These are phyloP conservation scores for Crocidura indochinensis DNA, from an alignment of 2,797 vertebrate species.

Conservation along the genomic window DNA sequence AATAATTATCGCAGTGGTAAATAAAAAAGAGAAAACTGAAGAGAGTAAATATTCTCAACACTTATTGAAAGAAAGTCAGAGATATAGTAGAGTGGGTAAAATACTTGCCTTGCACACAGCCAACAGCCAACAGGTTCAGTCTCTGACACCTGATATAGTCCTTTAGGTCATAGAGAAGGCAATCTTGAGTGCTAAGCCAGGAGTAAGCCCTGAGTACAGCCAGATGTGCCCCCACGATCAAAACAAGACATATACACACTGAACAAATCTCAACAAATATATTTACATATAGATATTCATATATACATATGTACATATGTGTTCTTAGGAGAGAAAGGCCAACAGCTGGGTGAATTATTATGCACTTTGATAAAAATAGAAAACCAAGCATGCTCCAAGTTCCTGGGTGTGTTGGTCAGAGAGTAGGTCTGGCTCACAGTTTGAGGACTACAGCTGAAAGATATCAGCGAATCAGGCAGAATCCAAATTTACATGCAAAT, in stretches of 20 bases:
- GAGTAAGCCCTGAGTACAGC: too few relatives aligned
- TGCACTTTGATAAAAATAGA: background rate
- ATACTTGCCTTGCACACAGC: too few relatives aligned
- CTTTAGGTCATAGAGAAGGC: too few relatives aligned
- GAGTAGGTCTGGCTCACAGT: slow-evolving; percentile 7
- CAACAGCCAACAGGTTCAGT: too few relatives aligned
- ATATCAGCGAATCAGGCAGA: slow-evolving; percentile 34
- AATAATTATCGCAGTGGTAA: background rate
- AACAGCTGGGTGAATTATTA: background rate
- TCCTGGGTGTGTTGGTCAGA: slow-evolving; percentile 10
- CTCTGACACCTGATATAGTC: too few relatives aligned
- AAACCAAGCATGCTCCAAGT: background rate
- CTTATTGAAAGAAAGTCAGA: background rate
- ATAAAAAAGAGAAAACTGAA: background rate
- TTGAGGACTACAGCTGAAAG: slow-evolving; percentile 3
- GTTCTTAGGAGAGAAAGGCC: background rate
- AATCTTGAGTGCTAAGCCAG: too few relatives aligned
- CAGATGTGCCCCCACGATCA: too few relatives aligned
- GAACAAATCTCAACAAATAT: too few relatives aligned
- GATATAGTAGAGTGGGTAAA: too few relatives aligned
- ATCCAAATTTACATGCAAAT: slow-evolving; percentile 66
- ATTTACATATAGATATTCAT: too few relatives aligned
- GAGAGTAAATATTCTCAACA: background rate
- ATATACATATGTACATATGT: background rate
- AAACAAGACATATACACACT: too few relatives aligned